These are phyloP conservation scores for Habroteleia sp. DNA, from an alignment of 2,888 invertebrate genomes.

Conservation along the genomic window DNA sequence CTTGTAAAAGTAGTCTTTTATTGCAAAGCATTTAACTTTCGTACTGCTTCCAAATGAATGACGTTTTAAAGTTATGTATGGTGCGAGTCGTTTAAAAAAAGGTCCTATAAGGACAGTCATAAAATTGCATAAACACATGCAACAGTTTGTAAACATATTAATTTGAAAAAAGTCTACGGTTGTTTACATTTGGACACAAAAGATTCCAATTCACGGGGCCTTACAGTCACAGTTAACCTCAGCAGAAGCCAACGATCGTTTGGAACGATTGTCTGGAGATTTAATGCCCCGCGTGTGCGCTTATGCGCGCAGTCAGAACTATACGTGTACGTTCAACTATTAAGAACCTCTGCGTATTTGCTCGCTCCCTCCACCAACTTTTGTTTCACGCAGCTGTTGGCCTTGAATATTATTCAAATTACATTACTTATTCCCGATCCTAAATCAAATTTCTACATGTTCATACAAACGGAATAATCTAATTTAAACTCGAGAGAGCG, in stretches of 20 bases:
- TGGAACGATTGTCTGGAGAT: slow-evolving; percentile 67
- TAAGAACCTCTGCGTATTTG: slow-evolving; percentile 12
- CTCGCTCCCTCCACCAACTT: slow-evolving; percentile 8
- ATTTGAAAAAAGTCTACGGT: slow-evolving; percentile 9
- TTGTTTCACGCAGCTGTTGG: slow-evolving; percentile 28
- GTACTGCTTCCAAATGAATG: too few species aligned
- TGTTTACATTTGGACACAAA: slow-evolving; percentile 23
- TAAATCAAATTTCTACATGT: too few species aligned
- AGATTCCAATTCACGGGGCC: slow-evolving; percentile 9
- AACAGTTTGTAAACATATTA: slow-evolving; percentile 26
- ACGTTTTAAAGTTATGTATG: too few species aligned
- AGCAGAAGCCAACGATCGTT: slow-evolving; percentile 62
- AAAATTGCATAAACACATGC: neutral
- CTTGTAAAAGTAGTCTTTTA: too few species aligned
- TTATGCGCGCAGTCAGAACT: slow-evolving; percentile 28
- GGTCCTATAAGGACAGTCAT: neutral
- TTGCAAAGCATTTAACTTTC: too few species aligned
- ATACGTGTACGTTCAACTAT: slow-evolving; percentile 22
- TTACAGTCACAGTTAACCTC: slow-evolving; percentile 23
- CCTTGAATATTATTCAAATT: slow-evolving; percentile 12
- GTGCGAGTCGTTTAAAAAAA: too few species aligned
- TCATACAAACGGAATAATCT: too few species aligned
- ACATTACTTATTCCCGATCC: neutral
- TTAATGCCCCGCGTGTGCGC: slow-evolving; percentile 61
- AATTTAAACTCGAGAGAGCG: too few species aligned